Evolutionary conservation across 2,888 invertebrate genomes (phyloP), one percentile per base, ranked within the genome.

Genomic region (Melieria omissa): DNA sequence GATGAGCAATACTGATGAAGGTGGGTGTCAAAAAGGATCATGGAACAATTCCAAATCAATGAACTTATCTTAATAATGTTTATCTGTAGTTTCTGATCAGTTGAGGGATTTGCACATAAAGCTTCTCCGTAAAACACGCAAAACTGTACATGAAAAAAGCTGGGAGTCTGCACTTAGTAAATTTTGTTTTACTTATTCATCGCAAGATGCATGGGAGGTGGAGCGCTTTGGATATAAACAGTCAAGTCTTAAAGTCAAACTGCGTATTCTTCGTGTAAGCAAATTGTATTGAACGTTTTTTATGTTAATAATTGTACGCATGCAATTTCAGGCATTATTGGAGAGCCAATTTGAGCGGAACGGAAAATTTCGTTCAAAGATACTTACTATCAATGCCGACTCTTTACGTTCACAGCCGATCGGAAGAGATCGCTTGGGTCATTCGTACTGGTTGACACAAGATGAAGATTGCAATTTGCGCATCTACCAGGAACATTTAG

Each of bases 321-420:
- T n/a, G n/a, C 9, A 9, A 12, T 52, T 47, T 12, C 46, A 97
- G 96, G 91, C 93, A 83, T 89, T 98, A 71, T 88, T 98, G 75
- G 98, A 98, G 88, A 92, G 93, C 81, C 99, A 99, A 87, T 99
- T 99, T 88, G 98, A 99, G 85, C 91, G 91, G 80, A 96, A 99
- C 88, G 89, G 90, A 29, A 98, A 96, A 86, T 98, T 99, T 88
- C 98, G 98, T 86, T 92, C 92, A 75, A 92, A 94, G 82, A 91
- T 96, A 16, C 93, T 95, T 84, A 92, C 93, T 79, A 88, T 93
- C 79, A 90, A 92, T 68, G 93, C 95, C 47, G 90, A 91, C 68
- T 94, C 96, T 61, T 89, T 99, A 73, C 91, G 99, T 42, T 89
- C 94, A 68, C 91, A 95, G 80, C 98, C 99, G 0, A 89, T 98